Percentiles rank a stretch among this genome's conserved stretches.
Conservation (phyloP, 2,888 invertebrate species). For the Brenthis daphne region DNA sequence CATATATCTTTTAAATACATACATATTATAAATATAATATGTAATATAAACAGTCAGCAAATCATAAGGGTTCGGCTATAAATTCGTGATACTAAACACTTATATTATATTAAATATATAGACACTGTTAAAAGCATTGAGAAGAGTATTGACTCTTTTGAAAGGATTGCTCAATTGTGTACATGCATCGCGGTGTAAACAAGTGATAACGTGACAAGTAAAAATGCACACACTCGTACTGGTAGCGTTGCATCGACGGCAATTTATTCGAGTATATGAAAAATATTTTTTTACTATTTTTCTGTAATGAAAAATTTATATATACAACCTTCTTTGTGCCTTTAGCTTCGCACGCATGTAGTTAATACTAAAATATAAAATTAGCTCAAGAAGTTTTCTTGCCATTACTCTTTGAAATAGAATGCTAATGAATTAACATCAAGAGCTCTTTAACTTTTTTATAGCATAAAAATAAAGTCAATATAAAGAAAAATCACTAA, state of each 20-base stretch:
- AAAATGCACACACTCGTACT: constrained; percentile 19
- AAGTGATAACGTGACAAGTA: constrained; percentile 47
- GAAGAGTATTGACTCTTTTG: constrained; percentile 17
- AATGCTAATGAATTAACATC: no score
- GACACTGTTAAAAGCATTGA: background rate
- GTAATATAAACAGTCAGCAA: no score
- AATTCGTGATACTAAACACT: no score
- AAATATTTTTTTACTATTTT: background rate
- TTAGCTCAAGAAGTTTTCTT: no score
- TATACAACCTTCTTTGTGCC: background rate
- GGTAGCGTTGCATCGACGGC: background rate
- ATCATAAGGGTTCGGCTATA: no score
- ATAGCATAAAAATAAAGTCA: no score
- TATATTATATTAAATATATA: no score
- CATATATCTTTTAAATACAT: no score
- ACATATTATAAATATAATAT: no score
- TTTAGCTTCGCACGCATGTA: background rate
- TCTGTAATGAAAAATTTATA: background rate
- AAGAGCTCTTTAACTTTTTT: no score
- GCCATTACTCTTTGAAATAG: no score
- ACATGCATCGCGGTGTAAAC: constrained; percentile 52
- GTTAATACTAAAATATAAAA: no score
- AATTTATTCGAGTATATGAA: background rate
- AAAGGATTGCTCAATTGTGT: constrained; percentile 48
- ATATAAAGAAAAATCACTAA: background rate